A percentile compares a stretch with the other conserved stretches of the same genome.
These are phyloP conservation scores for Anguilla marmorata DNA, from an alignment of 2,797 vertebrate genomes.

Conservation along the genomic window DNA sequence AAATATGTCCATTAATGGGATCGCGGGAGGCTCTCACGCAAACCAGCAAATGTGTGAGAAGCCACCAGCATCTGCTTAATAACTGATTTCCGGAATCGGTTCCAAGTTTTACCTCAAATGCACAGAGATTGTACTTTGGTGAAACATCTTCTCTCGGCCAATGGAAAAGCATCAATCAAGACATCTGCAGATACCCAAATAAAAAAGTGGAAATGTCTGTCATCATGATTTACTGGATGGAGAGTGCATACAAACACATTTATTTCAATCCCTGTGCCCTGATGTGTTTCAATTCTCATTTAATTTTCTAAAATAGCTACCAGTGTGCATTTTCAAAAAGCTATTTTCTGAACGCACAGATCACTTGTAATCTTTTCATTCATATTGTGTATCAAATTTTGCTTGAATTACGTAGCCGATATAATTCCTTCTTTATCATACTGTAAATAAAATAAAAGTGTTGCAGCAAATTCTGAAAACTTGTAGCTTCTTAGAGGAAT, in stretches of 20 bases:
- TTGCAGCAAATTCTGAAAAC: not conserved
- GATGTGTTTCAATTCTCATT: not conserved
- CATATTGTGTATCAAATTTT: not conserved
- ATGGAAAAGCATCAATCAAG: constrained; percentile 69
- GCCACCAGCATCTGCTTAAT: constrained; percentile 59
- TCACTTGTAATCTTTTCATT: not conserved
- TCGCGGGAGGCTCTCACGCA: constrained; percentile 44
- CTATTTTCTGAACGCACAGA: not conserved
- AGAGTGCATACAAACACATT: not conserved
- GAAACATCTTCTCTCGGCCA: constrained; percentile 50
- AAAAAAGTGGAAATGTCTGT: constrained; percentile 45
- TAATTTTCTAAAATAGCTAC: not conserved
- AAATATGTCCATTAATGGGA: constrained; percentile 21
- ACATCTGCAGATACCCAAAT: constrained; percentile 44
- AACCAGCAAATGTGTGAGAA: constrained; percentile 46
- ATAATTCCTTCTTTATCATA: not conserved
- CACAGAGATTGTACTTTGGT: constrained; percentile 64
- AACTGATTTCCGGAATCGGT: constrained; percentile 67
- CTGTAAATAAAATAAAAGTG: not conserved
- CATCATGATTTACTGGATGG: not conserved
- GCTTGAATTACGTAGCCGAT: not conserved
- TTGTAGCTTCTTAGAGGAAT: not conserved
- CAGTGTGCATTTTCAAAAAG: not conserved
- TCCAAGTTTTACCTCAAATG: constrained; percentile 59
- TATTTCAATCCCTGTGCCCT: not conserved